Evolutionary conservation across 2,797 vertebrate species (phyloP).

Genomic region (Pteropus rufus): DNA sequence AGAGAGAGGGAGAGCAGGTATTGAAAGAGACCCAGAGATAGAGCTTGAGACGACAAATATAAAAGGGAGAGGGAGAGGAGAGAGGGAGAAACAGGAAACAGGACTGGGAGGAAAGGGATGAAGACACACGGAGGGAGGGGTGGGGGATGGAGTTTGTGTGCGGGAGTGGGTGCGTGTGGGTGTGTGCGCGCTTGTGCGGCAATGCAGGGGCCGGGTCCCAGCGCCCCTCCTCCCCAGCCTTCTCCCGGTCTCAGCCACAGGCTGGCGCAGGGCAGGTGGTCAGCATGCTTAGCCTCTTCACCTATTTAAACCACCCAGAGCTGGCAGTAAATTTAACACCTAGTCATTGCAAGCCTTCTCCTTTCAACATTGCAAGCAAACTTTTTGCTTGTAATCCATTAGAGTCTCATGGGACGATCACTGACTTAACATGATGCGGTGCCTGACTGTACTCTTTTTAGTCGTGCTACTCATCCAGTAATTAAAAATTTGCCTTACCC

Average conservation of each 20-base stretch:
- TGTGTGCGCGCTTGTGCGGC: fast-evolving
- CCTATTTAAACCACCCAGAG: neutral
- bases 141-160: neutral
- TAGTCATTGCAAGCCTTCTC: neutral
- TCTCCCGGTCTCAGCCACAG: neutral
- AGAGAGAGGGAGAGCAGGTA: neutral
- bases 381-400: neutral
- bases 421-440: neutral
- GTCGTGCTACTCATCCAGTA: neutral
- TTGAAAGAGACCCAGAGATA: neutral
- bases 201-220: neutral
- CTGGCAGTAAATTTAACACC: neutral
- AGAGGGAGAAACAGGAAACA: neutral
- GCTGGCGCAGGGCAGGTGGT: neutral
- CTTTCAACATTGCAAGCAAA: neutral
- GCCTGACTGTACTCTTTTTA: neutral
- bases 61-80: neutral
- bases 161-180: neutral
- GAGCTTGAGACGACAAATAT: neutral
- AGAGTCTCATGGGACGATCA: neutral
- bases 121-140: neutral
- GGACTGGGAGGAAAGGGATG: neutral
- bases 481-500: neutral
- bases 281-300: neutral
- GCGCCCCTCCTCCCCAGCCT: neutral